Evolutionary conservation across 1,140 invertebrate genomes (phyloP), one percentile per base, ranked within the genome.

Genomic region (Heliconius eleuchia): DNA sequence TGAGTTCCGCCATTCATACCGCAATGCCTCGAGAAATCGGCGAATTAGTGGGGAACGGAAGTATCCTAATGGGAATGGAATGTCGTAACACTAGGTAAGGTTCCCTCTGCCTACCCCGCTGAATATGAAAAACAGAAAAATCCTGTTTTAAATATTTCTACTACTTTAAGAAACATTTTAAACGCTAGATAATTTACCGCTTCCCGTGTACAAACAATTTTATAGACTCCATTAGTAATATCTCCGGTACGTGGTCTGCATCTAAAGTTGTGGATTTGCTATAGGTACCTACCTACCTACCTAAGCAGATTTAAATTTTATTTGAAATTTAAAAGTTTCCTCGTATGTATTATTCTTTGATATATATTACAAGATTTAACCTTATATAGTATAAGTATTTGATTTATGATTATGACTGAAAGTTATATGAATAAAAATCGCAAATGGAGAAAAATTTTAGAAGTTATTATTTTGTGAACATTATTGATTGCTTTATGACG

Each of bases 211-310:
- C 79, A 82, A 84, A 84, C 78, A 80, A 72, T 72, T 66, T 73
- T 60, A 74, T 75, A 80, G 78, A 82, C 76, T 84, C 84, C 84
- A 86, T 86, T 86, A 83, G 83, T 82, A 82, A 84, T 86, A 86
- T 83, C 83, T 76, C 71, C 76, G 39, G 81, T 83, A 84, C 84
- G 84, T 86, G 84, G 83, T 79, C 66, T 83, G 84, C 84, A 86
- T 86, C 78, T 76, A 76, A 86, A 83, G 79, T 80, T 80, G 75
- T 46, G 83, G 84, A 84, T 86, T 75, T 83, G 60, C 27, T 13
- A 66, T 66, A 66, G 9, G 23, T 66, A 46, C 42, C 42, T 6
- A 37, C 34, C 34, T 34, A 34, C 34, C 5, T 37, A 37, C 34
- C 34, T 3, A 66, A 27, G 60, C 13, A 66, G 27, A 66, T 66